Base-by-base conservation (phyloP, 2,113 vertebrate species). In the Salvelinus sp. region DNA sequence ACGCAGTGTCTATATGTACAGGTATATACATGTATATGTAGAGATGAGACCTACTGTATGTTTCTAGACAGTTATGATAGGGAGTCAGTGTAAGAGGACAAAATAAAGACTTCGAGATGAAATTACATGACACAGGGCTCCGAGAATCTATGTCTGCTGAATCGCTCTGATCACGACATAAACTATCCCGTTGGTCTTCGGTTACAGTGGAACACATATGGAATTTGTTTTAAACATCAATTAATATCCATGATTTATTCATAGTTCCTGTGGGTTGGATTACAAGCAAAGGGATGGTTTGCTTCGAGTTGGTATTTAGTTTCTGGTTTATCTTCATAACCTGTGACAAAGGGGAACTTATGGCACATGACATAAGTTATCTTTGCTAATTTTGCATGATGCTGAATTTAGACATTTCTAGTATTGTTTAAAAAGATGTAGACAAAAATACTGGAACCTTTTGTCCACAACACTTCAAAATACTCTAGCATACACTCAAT, bases 221-320 rank as follows among this genome's bases (percentile, higher is more conserved):
- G 80, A 79, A 80, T 73, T 78, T 79, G 78, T 82, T 54, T 84
- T 69, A 76, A 79, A 70, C 80, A 78, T 82, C 64, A 79, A 79
- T 84, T 86, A 77, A 84, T 80, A 78, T 78, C 74, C 67, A 70
- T 80, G 80, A 84, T 77, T 66, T 69, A 79, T 83, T 76, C 25
- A 28, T 54, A 18, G 63, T 75, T 78, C 23, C 73, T 64, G 38
- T 27, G 72, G 77, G 73, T 62, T 18, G 16, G 50, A 16, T 54
- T 54, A 54, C 50, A 54, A 54, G 50, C 50, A 14, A 62, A 62
- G 58, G 58, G 58, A 62, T 62, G 5, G 58, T 22, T 22, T 62
- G n/a, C 58, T 62, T n/a, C 6, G 1, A 62, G 58, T 22, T 16
- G n/a, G 6, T 22, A 62, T 22, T 22, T 22, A 4, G 6, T 62